Evolutionary conservation across 1,140 invertebrate genomes (phyloP), one percentile per base, ranked within the genome.

Genomic region (Philotrypesis tridentata): DNA sequence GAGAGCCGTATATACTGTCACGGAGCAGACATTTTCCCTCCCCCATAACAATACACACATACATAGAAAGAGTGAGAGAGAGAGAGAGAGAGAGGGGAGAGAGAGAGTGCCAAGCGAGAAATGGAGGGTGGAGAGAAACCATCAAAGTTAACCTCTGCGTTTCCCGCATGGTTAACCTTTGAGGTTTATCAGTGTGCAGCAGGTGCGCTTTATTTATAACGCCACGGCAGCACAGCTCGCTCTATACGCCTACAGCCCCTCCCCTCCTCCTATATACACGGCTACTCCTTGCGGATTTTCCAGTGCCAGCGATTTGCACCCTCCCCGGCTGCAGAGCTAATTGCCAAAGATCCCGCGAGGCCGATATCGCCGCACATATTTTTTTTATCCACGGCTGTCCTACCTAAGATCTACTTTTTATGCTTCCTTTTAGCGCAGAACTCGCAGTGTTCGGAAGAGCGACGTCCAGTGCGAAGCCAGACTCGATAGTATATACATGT

Each of bases 141-240:
- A 86, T 86, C 83, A 85, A 87, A 85, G 87, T 88, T 87, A 85
- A 87, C 85, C 87, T 87, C 85, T 85, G 48, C 48, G 86, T 88
- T 88, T 89, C 83, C 74, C 87, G 87, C 88, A 88, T 88, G 88
- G 84, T 82, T 86, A 83, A 72, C 83, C 87, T 87, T 88, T 80
- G 79, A 85, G 83, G 85, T 87, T 88, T 89, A 88, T 89, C 87
- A 87, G 86, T 84, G 83, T 87, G 83, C 81, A 88, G 79, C 88
- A 89, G 88, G 84, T 88, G 87, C 61, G 86, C 84, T 87, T 88
- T 88, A 88, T 88, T 88, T 88, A 87, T 88, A 88, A 88, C 87
- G 65, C 25, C 0, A 12, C 23, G 1, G 0, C 61, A 70, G 5
- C 68, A 12, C n/a, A 1, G 7, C 23, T 27, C 21, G 21, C 31